Conservation (phyloP, 1,140 invertebrate genomes). For the Ganaspis sp. region DNA sequence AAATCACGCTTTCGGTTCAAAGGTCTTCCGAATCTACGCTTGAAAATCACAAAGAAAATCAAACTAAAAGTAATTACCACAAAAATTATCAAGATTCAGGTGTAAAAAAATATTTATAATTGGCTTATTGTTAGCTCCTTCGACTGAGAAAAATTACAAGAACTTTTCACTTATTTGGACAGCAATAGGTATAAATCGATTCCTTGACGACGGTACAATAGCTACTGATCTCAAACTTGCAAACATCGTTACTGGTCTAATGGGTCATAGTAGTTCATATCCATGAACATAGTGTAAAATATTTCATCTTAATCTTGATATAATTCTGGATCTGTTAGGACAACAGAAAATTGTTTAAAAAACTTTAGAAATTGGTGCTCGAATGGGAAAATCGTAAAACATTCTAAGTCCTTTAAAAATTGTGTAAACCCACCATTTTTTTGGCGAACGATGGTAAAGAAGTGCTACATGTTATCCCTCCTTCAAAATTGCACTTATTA, state of each 20-base stretch:
- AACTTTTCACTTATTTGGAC: neutral
- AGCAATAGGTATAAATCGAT: neutral
- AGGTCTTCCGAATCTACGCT: neutral
- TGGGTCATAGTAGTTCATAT: neutral
- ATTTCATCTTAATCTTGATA: neutral
- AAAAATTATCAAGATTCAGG: neutral
- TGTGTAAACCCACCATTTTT: conserved; percentile 24
- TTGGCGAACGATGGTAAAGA: neutral
- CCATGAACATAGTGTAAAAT: neutral
- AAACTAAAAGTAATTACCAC: conserved; percentile 12
- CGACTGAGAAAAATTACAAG: neutral
- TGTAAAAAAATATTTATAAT: neutral
- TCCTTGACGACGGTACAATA: neutral
- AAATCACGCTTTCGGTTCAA: conserved; percentile 16
- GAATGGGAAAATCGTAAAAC: neutral
- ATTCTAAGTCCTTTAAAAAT: conserved; percentile 20
- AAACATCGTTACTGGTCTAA: neutral
- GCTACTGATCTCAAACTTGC: neutral
- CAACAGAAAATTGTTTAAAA: neutral
- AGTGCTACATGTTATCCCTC: conserved; percentile 14
- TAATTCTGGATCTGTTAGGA: conserved; percentile 3
- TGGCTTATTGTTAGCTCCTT: neutral
- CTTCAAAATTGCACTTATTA: conserved; percentile 24
- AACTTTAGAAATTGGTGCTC: neutral
- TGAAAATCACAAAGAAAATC: neutral